Evolutionary conservation across 2,113 vertebrate species (phyloP).

Genomic region (Addax nasomaculatus): DNA sequence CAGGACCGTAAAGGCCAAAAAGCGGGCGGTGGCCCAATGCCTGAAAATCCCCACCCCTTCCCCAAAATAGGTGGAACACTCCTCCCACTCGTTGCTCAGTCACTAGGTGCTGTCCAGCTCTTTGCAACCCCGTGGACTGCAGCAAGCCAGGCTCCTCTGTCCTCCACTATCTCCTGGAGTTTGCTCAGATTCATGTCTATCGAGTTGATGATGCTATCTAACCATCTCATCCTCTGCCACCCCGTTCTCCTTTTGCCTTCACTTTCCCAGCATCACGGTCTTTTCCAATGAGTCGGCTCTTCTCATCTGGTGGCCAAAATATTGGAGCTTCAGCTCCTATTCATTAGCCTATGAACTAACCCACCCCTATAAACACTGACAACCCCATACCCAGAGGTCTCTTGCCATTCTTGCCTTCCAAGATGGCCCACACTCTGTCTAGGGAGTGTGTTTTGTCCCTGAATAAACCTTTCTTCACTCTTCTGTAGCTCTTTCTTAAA

Average conservation of each 20-base stretch:
- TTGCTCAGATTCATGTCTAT: background rate
- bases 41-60: background rate
- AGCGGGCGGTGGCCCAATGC: background rate
- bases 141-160: background rate
- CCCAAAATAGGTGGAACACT: background rate
- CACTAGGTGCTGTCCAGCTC: background rate
- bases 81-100: background rate
- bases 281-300: background rate
- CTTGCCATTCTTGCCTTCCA: background rate
- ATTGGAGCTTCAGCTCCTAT: background rate
- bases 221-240: background rate
- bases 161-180: background rate
- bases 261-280: background rate
- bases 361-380: background rate
- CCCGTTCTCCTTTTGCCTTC: background rate
- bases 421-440: background rate
- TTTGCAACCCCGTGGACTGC: background rate
- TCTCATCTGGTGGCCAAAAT: background rate
- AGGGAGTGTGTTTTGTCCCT: background rate
- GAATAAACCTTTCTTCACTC: background rate
- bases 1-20: background rate
- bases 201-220: background rate
- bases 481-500: background rate
- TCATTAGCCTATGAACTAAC: background rate
- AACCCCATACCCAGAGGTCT: background rate